Evolutionary conservation across 2,797 vertebrate species (phyloP), one percentile per base, ranked within the genome.

Genomic region (Acanthurus leucopareius): DNA sequence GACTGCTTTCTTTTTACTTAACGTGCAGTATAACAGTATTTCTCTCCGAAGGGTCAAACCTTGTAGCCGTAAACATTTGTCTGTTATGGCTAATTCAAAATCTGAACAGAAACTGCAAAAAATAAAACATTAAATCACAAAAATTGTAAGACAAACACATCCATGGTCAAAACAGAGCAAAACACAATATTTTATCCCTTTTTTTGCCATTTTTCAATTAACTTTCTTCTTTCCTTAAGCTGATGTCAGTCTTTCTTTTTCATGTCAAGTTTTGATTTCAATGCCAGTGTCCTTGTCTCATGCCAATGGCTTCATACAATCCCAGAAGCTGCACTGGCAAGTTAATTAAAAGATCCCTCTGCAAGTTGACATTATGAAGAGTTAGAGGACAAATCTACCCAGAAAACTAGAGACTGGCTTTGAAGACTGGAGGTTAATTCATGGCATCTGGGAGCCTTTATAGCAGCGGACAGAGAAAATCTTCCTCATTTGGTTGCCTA

Each of bases 261-360:
- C 11, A 61, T 58, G 61, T 70, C 3, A 56, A 45, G 15, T 57
- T 63, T 75, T 57, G 13, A 66, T 48, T 80, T 62, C 25, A 67
- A 28, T 54, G 20, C 48, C 58, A 67, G 35, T 53, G 54, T 72
- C 38, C 40, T 53, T 54, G 35, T 74, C 49, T 60, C 15, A 57
- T 61, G 63, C 25, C 35, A 73, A 17, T 5, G 1, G 25, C 42
- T 35, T 68, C 11, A 35, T 49, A 9, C 5, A 57, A 11, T 73
- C 59, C 19, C 59, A 72, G 25, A 52, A 15, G 10, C 22, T 56
- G 14, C 38, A 58, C 25, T 45, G 42, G 32, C 32, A 62, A 40
- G 14, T 69, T 67, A 47, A 79, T 69, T 48, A 65, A 47, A 53
- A 48, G 32, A 62, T 65, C 22, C 63, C 11, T 40, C 14, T 69